Conservation (phyloP, 2,888 invertebrate genomes). For the Ceriagrion tenellum region DNA sequence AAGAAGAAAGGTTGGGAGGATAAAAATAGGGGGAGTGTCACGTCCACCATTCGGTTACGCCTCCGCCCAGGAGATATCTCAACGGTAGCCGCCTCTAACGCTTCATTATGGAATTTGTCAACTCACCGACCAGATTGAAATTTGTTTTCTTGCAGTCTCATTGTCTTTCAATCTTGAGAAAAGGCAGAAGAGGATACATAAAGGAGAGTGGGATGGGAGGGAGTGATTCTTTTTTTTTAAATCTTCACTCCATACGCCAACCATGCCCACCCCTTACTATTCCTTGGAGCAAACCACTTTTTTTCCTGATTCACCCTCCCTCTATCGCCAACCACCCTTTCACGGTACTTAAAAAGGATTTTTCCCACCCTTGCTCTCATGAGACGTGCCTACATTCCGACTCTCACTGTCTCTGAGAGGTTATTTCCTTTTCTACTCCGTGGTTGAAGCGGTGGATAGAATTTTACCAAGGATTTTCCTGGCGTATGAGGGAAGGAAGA, state of each 20-base stretch:
- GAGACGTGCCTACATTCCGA: slow-evolving; percentile 14
- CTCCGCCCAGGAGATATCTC: background rate
- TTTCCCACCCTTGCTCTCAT: background rate
- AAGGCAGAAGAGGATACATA: background rate
- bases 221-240: background rate
- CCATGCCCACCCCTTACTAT: background rate
- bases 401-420: background rate
- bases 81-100: slow-evolving; percentile 56
- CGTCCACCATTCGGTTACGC: slow-evolving; percentile 44
- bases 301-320: background rate
- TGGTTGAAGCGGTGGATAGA: background rate
- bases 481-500: background rate
- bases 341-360: slow-evolving; percentile 42
- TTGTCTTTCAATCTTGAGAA: slow-evolving; percentile 60
- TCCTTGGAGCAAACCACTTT: background rate
- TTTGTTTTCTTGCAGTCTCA: slow-evolving; percentile 63
- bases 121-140: slow-evolving; percentile 63
- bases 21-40: background rate
- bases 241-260: slow-evolving; percentile 5
- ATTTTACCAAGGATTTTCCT: background rate
- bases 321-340: background rate
- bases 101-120: slow-evolving; percentile 66
- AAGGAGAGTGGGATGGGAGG: background rate
- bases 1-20: background rate
- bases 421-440: background rate